A percentile compares a stretch with the other conserved stretches of the same genome.
Evolutionary conservation across 2,113 vertebrate genomes (phyloP).

Genomic region (Ochotona curzoniae): DNA sequence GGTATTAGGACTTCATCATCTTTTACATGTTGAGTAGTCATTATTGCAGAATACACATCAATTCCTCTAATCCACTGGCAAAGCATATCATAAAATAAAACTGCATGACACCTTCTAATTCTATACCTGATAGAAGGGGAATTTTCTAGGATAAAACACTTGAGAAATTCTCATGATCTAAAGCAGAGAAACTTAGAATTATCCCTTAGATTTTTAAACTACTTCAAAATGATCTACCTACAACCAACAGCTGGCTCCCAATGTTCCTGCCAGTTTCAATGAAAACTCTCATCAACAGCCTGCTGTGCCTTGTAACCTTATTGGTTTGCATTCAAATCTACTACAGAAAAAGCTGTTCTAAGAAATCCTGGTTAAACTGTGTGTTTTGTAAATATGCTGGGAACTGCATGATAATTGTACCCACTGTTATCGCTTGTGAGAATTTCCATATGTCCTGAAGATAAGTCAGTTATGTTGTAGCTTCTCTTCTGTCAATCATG

Average conservation of each 20-base stretch:
- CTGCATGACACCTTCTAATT: constrained; percentile 62
- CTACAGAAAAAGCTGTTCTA: constrained; percentile 49
- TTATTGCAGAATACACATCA: constrained; percentile 34
- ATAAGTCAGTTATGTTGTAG: not conserved
- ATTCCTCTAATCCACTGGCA: constrained; percentile 68
- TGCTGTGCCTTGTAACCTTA: constrained; percentile 31
- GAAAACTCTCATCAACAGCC: constrained; percentile 70
- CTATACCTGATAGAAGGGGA: constrained; percentile 61
- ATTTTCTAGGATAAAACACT: constrained; percentile 74
- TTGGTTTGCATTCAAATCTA: constrained; percentile 52
- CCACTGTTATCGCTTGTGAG: not conserved
- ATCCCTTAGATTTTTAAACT: constrained; percentile 66
- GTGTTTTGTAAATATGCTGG: constrained; percentile 42
- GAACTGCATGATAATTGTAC: not conserved
- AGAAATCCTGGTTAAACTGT: not conserved
- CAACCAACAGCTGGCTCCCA: constrained; percentile 74
- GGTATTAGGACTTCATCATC: not conserved
- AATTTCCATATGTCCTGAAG: not conserved
- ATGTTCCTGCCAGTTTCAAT: constrained; percentile 76
- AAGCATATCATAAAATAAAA: constrained; percentile 69
- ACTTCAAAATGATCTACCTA: constrained; percentile 79
- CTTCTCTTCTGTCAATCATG: not conserved
- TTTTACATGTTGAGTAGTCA: not conserved
- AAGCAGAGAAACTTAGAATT: constrained; percentile 78
- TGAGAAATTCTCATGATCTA: constrained; percentile 69